Percentiles rank a stretch among this genome's conserved stretches.
These are phyloP conservation scores for Coregonus ussuriensis DNA, from an alignment of 2,797 vertebrate species.

Conservation along the genomic window DNA sequence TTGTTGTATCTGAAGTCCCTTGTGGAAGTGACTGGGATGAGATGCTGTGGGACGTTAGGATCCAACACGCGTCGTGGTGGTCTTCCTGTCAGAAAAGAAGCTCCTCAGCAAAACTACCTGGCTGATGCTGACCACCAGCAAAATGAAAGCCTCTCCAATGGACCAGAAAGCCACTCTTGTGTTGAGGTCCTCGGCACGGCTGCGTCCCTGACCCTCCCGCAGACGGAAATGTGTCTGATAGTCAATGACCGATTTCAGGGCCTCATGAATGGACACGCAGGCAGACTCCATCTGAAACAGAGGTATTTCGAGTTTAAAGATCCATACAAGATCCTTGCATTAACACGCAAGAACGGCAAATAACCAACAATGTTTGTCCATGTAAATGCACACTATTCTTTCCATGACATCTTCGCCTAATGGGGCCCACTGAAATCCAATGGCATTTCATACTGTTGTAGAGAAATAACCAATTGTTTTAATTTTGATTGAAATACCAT, in stretches of 20 bases:
- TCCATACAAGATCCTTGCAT: too few relatives aligned
- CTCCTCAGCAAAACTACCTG: constrained; percentile 97
- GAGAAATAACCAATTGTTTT: not conserved
- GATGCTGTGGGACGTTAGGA: constrained; percentile 78
- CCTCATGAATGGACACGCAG: constrained; percentile 97
- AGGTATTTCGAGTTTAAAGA: not conserved
- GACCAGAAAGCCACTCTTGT: constrained; percentile 98
- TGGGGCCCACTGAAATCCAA: not conserved
- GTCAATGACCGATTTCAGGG: constrained; percentile 95
- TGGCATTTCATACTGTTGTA: not conserved
- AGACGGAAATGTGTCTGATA: constrained; percentile 98
- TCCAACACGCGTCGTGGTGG: constrained; percentile 93
- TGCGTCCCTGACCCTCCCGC: constrained; percentile 94
- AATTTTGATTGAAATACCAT: not conserved
- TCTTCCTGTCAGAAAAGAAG: constrained; percentile 98
- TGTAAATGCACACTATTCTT: not conserved
- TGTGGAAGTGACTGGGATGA: not conserved
- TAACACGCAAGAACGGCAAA: not conserved
- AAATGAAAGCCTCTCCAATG: constrained; percentile 94
- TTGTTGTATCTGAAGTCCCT: constrained; percentile 27
- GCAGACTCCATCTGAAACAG: constrained; percentile 93
- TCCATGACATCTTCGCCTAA: not conserved
- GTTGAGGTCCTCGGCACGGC: constrained; percentile 96
- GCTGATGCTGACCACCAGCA: constrained; percentile 96
- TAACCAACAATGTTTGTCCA: not conserved